Base-by-base conservation (phyloP, 2,888 invertebrate species). In the Melangyna quadrimaculata region DNA sequence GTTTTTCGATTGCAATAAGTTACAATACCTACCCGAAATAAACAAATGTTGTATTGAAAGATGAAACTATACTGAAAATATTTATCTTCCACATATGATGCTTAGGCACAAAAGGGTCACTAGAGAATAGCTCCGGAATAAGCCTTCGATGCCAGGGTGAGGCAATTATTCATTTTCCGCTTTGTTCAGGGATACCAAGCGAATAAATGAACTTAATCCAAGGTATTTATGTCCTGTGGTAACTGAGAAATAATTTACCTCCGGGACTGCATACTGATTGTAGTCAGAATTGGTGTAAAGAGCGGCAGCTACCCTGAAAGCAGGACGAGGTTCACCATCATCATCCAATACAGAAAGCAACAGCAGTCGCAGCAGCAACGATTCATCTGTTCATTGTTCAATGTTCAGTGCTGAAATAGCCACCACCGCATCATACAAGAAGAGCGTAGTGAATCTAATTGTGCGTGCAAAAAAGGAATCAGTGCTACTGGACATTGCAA, bases 401-500 rank as follows among this genome's bases (percentile, higher is more conserved):
- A 71, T 24, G 45, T 77, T 67, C 45, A 71, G 27, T 53, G 65
- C 69, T 63, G 63, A 74, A 83, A 79, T 70, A 57, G 45, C 65
- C 51, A 69, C 32, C 32, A 19, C 35, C 51, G 6, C 12, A 22
- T 22, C 22, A 7, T 32, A 43, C 45, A 43, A 69, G 63, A 57
- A 81, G 57, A 40, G 35, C 72, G 63, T 69, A 71, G 82, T 87
- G 75, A 82, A 78, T 82, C 82, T 82, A 87, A 88, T 88, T 73
- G 88, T 87, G 88, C 87, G 87, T 88, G 88, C 86, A 79, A 67
- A 73, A 81, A 87, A 81, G 77, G 81, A 88, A 88, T 88, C 87
- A 83, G 78, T 59, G 87, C 86, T 73, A 57, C 78, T 77, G 86
- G 83, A 78, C 79, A 70, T 81, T 77, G 73, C 48, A 80, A 87